phyloP scores from a whole-genome alignment of 1,140 invertebrate species.

The Dendroctonus ponderosae region DNA sequence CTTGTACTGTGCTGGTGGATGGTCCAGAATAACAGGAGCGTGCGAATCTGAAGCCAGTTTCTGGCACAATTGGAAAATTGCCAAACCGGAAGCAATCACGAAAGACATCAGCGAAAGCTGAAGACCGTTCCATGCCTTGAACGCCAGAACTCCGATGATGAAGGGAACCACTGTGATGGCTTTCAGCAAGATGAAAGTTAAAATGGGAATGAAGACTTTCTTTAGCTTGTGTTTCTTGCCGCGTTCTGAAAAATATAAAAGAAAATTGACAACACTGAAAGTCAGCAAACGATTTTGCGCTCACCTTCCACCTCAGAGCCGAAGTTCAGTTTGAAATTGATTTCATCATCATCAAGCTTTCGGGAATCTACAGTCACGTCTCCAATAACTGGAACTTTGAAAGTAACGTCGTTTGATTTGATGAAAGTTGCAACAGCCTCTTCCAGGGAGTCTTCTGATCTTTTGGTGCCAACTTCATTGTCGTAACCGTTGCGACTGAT shows the following conservation, averaged over 20 bases:
- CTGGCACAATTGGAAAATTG: slow-evolving; percentile 84
- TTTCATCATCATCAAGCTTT: slow-evolving; percentile 70
- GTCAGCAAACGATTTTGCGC: background rate
- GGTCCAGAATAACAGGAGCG: slow-evolving; percentile 67
- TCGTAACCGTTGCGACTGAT: slow-evolving; percentile 67
- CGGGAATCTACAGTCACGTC: slow-evolving; percentile 70
- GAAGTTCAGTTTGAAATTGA: slow-evolving; percentile 71
- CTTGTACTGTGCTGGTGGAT: slow-evolving; percentile 50
- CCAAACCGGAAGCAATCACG: slow-evolving; percentile 76
- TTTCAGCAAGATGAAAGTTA: slow-evolving; percentile 79
- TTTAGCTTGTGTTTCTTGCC: slow-evolving; percentile 78
- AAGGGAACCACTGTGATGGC: slow-evolving; percentile 81
- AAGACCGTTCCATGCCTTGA: slow-evolving; percentile 84
- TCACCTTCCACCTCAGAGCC: slow-evolving; percentile 54
- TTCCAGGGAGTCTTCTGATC: slow-evolving; percentile 60
- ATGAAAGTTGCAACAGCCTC: slow-evolving; percentile 70
- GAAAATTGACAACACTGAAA: background rate
- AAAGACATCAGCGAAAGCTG: slow-evolving; percentile 85
- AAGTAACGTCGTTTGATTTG: slow-evolving; percentile 72
- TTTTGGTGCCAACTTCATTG: slow-evolving; percentile 58
- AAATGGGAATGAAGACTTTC: slow-evolving; percentile 79
- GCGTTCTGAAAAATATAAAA: slow-evolving; percentile 47
- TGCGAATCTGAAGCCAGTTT: slow-evolving; percentile 77
- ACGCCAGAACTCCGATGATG: slow-evolving; percentile 76
- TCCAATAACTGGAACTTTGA: slow-evolving; percentile 69